Base-by-base conservation (phyloP, 2,888 invertebrate genomes). In the Eumerus sabulonum region DNA sequence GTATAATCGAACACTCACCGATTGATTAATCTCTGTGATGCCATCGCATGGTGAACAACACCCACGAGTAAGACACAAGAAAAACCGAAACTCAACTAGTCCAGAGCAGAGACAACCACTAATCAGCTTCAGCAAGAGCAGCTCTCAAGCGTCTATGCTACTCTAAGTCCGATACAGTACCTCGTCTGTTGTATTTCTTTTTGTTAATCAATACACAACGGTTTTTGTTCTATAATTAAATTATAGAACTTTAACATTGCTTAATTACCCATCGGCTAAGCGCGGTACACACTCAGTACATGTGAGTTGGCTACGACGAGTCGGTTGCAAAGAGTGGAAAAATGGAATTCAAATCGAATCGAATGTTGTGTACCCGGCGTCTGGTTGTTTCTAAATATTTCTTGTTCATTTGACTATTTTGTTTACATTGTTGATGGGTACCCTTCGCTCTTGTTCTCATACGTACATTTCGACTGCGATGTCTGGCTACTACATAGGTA, bases 141-240 rank as follows among this genome's bases (percentile, higher is more conserved):
- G 3, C 27, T 27, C 27, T 2, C 27, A 27, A 27, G 3, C 27
- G 27, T 27, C 7, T 27, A 7, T 27, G 27, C 27, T 27, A 7
- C n/a, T n/a, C n/a, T n/a, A n/a, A n/a, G n/a, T n/a, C n/a, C 27
- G 27, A 27, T 4, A 27, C 7, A 27, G 27, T 27, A 4, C 7
- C 27, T 27, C 27, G 3, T 16, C n/a, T 18, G 18, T n/a, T 36
- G 16, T 17, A 53, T 57, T 40, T 27, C 54, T 62, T 42, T 57
- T 47, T 53, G 51, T 45, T 45, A 72, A 71, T 72, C 76, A 63
- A 72, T 72, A 72, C 51, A 56, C 53, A 60, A 40, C 59, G 38
- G 18, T 62, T 50, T 67, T 40, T 57, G 51, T 56, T 67, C 76
- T 67, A 67, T 77, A 77, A 77, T 77, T 77, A 62, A 72, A 67